These are phyloP conservation scores for Mormyrus hasselquistii DNA, from an alignment of 2,797 vertebrate genomes.

Conservation along the genomic window DNA sequence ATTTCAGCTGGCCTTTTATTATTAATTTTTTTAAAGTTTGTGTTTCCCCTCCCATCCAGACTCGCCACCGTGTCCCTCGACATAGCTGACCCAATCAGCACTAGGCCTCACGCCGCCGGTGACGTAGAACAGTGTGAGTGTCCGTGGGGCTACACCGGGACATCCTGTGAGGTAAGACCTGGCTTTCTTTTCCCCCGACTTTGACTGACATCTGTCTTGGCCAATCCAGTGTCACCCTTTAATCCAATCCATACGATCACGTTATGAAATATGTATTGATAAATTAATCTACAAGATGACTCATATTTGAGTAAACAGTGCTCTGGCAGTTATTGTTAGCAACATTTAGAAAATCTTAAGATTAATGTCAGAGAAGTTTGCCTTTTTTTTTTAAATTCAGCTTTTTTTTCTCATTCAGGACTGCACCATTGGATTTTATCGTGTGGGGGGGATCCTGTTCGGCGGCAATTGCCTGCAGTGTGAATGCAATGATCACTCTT, in stretches of 20 bases:
- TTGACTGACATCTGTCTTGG: background rate
- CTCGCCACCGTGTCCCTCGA: conserved; percentile 73
- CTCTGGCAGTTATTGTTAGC: background rate
- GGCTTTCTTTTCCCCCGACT: background rate
- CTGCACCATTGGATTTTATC: conserved; percentile 79
- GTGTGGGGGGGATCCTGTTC: conserved; percentile 83
- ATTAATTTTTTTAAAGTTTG: background rate
- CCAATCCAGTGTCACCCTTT: background rate
- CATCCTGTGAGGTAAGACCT: conserved; percentile 84
- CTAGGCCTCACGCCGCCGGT: conserved; percentile 51
- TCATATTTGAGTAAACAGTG: background rate
- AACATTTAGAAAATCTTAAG: background rate
- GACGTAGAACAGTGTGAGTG: conserved; percentile 86
- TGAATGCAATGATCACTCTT: conserved; percentile 77
- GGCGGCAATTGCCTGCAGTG: conserved; percentile 89
- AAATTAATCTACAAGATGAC: background rate
- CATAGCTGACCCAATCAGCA: conserved; percentile 56
- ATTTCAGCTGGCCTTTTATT: background rate
- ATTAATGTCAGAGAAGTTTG: background rate
- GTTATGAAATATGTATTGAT: background rate
- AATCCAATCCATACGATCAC: background rate
- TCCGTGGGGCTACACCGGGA: conserved; percentile 81
- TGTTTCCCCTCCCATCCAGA: conserved; percentile 48
- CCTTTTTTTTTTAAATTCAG: background rate
- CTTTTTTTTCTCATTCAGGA: conserved; percentile 53